A percentile compares a stretch with the other conserved stretches of the same genome.
These are phyloP conservation scores for Sweltsa coloradensis DNA, from an alignment of 1,140 invertebrate species.

Conservation along the genomic window DNA sequence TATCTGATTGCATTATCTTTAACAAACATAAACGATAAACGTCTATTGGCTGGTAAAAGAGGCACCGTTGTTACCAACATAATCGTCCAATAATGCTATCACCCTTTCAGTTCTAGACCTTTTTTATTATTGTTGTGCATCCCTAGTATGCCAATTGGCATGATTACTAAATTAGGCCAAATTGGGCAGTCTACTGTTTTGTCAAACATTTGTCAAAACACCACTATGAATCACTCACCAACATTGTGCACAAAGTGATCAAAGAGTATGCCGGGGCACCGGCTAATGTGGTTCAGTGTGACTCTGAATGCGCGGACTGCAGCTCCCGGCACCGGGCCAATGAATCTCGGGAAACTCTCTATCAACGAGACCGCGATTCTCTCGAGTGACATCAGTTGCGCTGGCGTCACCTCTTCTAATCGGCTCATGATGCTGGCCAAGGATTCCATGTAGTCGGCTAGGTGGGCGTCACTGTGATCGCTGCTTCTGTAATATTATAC, in stretches of 20 bases:
- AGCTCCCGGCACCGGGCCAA: constrained; percentile 18
- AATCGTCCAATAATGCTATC: too few species aligned
- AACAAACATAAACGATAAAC: too few species aligned
- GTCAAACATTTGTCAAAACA: too few species aligned
- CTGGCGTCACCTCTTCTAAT: constrained; percentile 24
- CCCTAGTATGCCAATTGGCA: too few species aligned
- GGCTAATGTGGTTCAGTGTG: constrained; percentile 28
- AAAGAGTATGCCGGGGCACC: constrained; percentile 21
- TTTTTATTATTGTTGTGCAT: too few species aligned
- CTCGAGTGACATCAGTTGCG: constrained; percentile 29
- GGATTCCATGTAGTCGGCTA: constrained; percentile 26
- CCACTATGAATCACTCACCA: too few species aligned
- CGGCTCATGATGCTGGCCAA: constrained; percentile 28
- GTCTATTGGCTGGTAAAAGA: too few species aligned
- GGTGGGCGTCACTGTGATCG: constrained; percentile 13
- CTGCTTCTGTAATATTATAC: constrained; percentile 18
- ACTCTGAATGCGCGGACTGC: constrained; percentile 27
- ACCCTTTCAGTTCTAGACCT: too few species aligned
- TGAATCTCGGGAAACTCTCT: constrained; percentile 34
- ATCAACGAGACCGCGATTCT: constrained; percentile 28
- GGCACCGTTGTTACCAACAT: too few species aligned
- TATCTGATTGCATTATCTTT: too few species aligned
- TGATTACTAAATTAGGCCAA: too few species aligned
- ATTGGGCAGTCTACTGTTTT: too few species aligned
- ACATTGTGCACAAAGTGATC: constrained; percentile 27